Evolutionary conservation across 2,113 vertebrate genomes (phyloP).

Genomic region (Psilopogon haemacephalus): DNA sequence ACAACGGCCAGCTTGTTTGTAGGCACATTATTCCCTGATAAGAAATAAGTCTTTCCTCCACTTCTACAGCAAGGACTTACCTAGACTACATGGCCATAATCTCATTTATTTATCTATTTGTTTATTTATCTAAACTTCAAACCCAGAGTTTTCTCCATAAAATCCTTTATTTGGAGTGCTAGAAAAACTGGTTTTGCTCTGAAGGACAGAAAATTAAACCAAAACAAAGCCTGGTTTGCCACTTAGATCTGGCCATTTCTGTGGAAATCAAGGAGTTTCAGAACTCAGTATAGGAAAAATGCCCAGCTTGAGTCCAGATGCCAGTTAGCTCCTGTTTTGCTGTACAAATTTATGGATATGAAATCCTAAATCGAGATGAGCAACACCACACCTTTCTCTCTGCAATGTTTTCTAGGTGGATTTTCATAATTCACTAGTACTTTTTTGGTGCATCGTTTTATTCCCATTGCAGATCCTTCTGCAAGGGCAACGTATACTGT

Average conservation of each 20-base stretch:
- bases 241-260: background rate
- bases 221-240: background rate
- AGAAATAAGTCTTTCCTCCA: background rate
- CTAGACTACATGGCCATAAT: background rate
- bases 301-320: accelerated
- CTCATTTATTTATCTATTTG: background rate
- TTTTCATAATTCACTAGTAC: background rate
- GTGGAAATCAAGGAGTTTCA: background rate
- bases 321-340: background rate
- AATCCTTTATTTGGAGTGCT: background rate
- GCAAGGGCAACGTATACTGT: background rate
- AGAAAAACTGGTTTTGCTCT: background rate
- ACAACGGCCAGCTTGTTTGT: background rate
- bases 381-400: background rate
- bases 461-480: background rate
- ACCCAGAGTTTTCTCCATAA: background rate
- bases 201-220: background rate
- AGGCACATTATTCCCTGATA: background rate
- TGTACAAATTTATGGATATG: background rate
- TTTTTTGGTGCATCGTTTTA: background rate
- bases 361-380: background rate
- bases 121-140: background rate
- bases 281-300: background rate
- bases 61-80: background rate
- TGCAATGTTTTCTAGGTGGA: background rate